Evolutionary conservation across 2,888 invertebrate genomes (phyloP).

Genomic region (Iselma pallidipennis): DNA sequence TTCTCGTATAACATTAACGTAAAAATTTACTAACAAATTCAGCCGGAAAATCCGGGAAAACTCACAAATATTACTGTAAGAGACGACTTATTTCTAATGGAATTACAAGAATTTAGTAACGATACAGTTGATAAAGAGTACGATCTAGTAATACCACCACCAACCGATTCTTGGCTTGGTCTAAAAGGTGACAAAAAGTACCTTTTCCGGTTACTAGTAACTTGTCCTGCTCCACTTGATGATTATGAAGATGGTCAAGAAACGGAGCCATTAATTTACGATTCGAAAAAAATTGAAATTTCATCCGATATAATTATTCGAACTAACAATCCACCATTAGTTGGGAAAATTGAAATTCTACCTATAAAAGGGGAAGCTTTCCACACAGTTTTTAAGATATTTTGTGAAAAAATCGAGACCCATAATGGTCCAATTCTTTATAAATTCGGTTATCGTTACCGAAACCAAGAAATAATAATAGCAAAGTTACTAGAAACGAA

Average conservation of each 20-base stretch:
- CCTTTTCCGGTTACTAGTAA: constrained; percentile 17
- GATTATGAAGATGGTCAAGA: constrained; percentile 9
- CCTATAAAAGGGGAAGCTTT: constrained; percentile 21
- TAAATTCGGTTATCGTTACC: constrained; percentile 21
- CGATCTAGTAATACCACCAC: constrained; percentile 19
- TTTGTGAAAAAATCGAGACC: constrained; percentile 10
- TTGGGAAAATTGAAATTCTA: constrained; percentile 8
- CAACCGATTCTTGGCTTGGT: constrained; percentile 15
- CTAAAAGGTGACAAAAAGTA: constrained; percentile 19
- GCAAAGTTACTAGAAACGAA: constrained; percentile 7
- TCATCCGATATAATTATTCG: constrained; percentile 7
- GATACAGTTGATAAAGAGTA: constrained; percentile 13
- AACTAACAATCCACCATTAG: constrained; percentile 14
- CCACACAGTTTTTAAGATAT: constrained; percentile 10
- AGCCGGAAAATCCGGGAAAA: constrained; percentile 20
- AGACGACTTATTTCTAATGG: constrained; percentile 22
- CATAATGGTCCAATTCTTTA: constrained; percentile 19
- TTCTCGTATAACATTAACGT: neutral
- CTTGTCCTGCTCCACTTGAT: constrained; percentile 10
- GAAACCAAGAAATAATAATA: constrained; percentile 3
- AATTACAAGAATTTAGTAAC: constrained; percentile 23
- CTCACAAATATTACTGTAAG: constrained; percentile 17
- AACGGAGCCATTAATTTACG: constrained; percentile 2
- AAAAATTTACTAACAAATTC: neutral
- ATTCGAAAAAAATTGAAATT: neutral